A percentile compares a stretch with the other conserved stretches of the same genome.
Conservation (phyloP, 2,888 invertebrate genomes). For the Griposia aprilina region DNA sequence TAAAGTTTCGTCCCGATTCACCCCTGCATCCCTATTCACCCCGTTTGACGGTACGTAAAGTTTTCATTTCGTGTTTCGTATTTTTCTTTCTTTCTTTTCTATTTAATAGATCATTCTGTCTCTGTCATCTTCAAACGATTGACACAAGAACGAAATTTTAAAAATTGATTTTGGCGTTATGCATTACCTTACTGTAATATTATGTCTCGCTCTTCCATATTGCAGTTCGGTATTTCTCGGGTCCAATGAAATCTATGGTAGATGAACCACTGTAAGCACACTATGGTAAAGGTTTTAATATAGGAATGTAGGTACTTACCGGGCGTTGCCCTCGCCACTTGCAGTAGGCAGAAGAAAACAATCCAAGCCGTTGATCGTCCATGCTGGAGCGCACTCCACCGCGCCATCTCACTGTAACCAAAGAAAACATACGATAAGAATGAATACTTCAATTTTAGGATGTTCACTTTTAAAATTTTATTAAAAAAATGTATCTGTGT, state of each 20-base stretch:
- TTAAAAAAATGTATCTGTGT: neutral
- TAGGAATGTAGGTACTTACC: slow-evolving; percentile 74
- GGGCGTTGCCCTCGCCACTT: slow-evolving; percentile 82
- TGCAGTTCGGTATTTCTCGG: too few species aligned
- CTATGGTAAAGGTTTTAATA: neutral
- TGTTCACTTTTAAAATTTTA: too few species aligned
- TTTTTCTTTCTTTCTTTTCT: too few species aligned
- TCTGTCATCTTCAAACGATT: neutral
- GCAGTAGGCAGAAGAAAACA: slow-evolving; percentile 81
- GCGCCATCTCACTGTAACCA: slow-evolving; percentile 89
- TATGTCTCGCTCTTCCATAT: neutral
- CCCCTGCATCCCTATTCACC: too few species aligned
- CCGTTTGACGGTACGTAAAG: too few species aligned
- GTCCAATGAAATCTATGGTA: neutral
- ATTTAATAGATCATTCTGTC: neutral
- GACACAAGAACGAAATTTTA: neutral
- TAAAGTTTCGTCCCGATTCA: too few species aligned
- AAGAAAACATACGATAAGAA: slow-evolving; percentile 1
- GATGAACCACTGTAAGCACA: neutral
- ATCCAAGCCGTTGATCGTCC: slow-evolving; percentile 78
- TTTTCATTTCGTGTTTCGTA: too few species aligned
- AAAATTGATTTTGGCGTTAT: neutral
- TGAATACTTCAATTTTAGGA: too few species aligned
- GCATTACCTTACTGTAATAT: neutral
- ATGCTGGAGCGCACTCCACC: slow-evolving; percentile 86